phyloP scores from a whole-genome alignment of 2,797 vertebrate species.

The Hydrocynus forskahlii region DNA sequence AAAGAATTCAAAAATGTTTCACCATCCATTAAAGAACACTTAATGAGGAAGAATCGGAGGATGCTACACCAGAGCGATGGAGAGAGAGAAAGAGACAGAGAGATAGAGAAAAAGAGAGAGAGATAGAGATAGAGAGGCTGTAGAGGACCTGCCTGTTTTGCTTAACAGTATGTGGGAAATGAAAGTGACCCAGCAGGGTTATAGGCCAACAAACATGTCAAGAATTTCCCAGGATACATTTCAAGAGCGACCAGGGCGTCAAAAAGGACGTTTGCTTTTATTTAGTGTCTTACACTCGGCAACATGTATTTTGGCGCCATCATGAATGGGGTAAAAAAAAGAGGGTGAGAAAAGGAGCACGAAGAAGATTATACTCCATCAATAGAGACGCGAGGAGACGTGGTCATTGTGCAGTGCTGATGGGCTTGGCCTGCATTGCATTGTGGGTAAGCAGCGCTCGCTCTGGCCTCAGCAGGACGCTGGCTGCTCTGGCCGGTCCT shows the following conservation, averaged over 20 bases:
- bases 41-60: neutral
- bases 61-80: neutral
- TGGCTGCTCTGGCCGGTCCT: conserved; percentile 83
- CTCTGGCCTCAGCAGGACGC: conserved; percentile 86
- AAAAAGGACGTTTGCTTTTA: conserved; percentile 66
- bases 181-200: conserved; percentile 85
- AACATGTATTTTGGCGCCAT: conserved; percentile 64
- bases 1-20: neutral
- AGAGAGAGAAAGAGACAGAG: conserved; percentile 24
- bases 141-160: conserved; percentile 82
- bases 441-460: conserved; percentile 81
- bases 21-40: neutral
- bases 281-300: conserved; percentile 57
- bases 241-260: conserved; percentile 74
- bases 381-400: conserved; percentile 72
- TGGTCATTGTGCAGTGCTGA: conserved; percentile 74
- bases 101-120: conserved; percentile 32
- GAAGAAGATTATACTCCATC: conserved; percentile 70
- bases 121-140: conserved; percentile 67
- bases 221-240: conserved; percentile 77
- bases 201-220: conserved; percentile 82
- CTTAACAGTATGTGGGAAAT: conserved; percentile 90
- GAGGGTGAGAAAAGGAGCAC: conserved; percentile 17
- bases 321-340: conserved; percentile 37
- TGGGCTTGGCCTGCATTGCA: conserved; percentile 74